Percentiles rank a stretch among this genome's conserved stretches.
These are phyloP conservation scores for Apotomis betuletana DNA, from an alignment of 2,888 invertebrate genomes.

Conservation along the genomic window DNA sequence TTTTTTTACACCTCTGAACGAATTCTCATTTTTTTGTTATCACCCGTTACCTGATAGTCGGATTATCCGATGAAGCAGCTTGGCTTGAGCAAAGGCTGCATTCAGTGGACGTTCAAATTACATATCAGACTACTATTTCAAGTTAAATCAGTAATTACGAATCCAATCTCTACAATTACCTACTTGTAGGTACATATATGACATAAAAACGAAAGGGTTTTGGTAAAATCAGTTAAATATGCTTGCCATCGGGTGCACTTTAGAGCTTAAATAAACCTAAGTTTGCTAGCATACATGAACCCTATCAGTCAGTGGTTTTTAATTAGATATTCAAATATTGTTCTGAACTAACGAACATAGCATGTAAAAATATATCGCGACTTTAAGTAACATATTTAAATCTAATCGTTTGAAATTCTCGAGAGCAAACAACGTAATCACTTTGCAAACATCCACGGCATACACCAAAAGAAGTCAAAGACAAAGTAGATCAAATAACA, in stretches of 20 bases:
- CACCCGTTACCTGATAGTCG: constrained; percentile 25
- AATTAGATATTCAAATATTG: too few species aligned
- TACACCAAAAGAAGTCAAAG: constrained; percentile 43
- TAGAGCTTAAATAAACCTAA: too few species aligned
- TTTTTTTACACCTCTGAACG: too few species aligned
- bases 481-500: constrained; percentile 54
- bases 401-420: not conserved
- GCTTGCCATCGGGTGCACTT: too few species aligned
- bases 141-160: not conserved
- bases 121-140: not conserved
- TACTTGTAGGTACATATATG: too few species aligned
- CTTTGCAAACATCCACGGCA: constrained; percentile 31
- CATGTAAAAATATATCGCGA: too few species aligned
- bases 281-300: too few species aligned
- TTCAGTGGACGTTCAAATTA: not conserved
- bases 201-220: too few species aligned
- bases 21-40: too few species aligned
- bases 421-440: constrained; percentile 25
- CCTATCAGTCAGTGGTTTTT: too few species aligned
- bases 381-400: not conserved
- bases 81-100: not conserved
- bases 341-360: too few species aligned
- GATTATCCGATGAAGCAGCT: constrained; percentile 3
- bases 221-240: too few species aligned
- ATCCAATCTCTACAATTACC: not conserved